A percentile compares a stretch with the other conserved stretches of the same genome.
Conservation (phyloP, 2,888 invertebrate species). For the Harpalus rufipes region DNA sequence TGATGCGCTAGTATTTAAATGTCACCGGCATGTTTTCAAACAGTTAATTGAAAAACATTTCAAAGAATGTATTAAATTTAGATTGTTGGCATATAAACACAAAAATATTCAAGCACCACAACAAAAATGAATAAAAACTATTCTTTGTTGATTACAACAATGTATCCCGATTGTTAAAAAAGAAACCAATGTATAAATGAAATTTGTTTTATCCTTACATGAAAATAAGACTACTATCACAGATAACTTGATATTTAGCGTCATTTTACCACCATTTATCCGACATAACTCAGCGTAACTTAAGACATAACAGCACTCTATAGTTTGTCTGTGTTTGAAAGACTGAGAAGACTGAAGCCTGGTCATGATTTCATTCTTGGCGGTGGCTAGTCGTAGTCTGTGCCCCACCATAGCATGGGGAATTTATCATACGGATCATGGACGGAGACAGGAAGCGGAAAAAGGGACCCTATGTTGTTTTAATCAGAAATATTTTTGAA, state of each 20-base stretch:
- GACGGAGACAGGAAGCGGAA: neutral
- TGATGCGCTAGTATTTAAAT: neutral
- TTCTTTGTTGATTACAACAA: neutral
- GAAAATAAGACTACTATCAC: conserved; percentile 52
- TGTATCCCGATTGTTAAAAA: no score
- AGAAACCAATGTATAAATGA: neutral
- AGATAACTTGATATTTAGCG: conserved; percentile 1
- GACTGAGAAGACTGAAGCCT: conserved; percentile 3
- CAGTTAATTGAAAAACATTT: no score
- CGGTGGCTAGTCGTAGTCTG: neutral
- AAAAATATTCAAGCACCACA: no score
- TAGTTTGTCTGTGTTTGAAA: neutral
- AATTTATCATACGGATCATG: conserved; percentile 26
- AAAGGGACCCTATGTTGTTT: neutral
- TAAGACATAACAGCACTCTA: conserved; percentile 17
- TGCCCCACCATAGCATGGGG: conserved; percentile 23
- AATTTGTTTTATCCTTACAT: conserved; percentile 34
- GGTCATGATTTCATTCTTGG: conserved; percentile 50
- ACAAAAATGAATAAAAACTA: no score
- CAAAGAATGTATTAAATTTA: no score
- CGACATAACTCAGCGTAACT: conserved; percentile 31
- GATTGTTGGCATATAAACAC: no score
- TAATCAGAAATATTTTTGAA: no score
- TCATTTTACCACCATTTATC: conserved; percentile 36
- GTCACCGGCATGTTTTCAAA: neutral